Base-by-base conservation (phyloP, 2,888 invertebrate genomes). In the Empis livida region DNA sequence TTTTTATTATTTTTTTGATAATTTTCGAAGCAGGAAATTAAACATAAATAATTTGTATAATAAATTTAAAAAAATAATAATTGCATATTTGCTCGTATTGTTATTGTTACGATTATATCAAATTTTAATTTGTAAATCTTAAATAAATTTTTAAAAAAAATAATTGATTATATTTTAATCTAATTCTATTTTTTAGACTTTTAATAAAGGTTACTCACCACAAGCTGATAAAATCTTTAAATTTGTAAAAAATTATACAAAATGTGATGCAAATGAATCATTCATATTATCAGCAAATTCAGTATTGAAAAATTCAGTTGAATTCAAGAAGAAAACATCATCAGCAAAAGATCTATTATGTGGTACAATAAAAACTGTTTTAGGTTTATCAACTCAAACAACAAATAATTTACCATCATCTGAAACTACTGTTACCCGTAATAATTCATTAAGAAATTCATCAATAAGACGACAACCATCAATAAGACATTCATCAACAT, bases 241-340 rank as follows among this genome's bases (percentile, higher is more conserved):
- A 5, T 64, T 61, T 45, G 48, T 57, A 5, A 17, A 38, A 4
- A 55, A 56, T 9, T 66, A 64, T 45, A 54, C 61, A 49, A 45
- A 49, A 41, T 59, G 59, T 53, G 59, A 62, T 8, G 53, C 62
- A 3, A 16, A 43, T 2, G 48, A 60, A 32, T 50, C 60, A 4
- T 57, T 66, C 47, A 59, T 64, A 43, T 49, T 63, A 13, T 59
- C 65, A 10, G 62, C 61, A 16, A 61, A 63, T 49, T 61, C 61
- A 57, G 56, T 65, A 41, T 42, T 43, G 13, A 51, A 55, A 5
- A 46, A 59, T 46, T 39, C 56, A 10, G 54, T 52, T 48, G 49
- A 50, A 23, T 27, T 46, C 15, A 31, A 35, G 2, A 57, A 56
- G 32, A 59, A 59, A 44, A 61, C 59, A 47, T 56, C 59, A 31